A percentile compares a stretch with the other conserved stretches of the same genome.
These are phyloP conservation scores for Prietella phreatophila DNA, from an alignment of 2,113 vertebrate species.

Conservation along the genomic window DNA sequence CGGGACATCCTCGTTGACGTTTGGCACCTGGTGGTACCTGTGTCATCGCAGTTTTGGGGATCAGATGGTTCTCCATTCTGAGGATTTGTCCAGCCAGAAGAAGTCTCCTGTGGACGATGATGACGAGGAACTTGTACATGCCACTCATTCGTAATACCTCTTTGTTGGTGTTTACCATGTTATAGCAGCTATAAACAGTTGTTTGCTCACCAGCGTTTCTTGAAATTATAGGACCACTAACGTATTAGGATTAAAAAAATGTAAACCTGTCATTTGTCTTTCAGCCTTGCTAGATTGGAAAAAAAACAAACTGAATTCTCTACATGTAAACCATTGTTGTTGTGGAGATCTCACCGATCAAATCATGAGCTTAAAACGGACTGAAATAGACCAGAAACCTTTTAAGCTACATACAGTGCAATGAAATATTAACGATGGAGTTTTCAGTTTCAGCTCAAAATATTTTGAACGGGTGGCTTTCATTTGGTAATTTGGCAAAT, in stretches of 20 bases:
- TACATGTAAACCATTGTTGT: not conserved
- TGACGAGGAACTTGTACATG: too few species aligned
- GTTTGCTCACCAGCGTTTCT: not conserved
- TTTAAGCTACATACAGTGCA: not conserved
- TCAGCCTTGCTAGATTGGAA: not conserved
- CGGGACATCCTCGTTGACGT: too few species aligned
- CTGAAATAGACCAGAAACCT: slow-evolving; percentile 3
- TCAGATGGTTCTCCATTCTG: too few species aligned
- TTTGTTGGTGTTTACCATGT: not conserved
- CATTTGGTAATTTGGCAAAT: not conserved
- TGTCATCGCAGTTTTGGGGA: too few species aligned
- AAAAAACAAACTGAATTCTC: not conserved
- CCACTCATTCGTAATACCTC: too few species aligned
- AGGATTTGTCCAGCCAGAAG: too few species aligned
- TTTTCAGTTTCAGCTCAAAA: not conserved
- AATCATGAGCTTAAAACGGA: not conserved
- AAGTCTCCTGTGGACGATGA: too few species aligned
- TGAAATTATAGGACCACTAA: not conserved
- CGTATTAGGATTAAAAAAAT: not conserved
- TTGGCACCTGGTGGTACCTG: too few species aligned
- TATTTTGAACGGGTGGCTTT: not conserved
- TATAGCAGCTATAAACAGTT: not conserved
- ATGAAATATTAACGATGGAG: slow-evolving; percentile 1
- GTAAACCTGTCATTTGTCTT: not conserved
- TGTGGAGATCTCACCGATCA: not conserved